Conservation (phyloP, 1,140 invertebrate genomes). For the Geopemphigus sp. region DNA sequence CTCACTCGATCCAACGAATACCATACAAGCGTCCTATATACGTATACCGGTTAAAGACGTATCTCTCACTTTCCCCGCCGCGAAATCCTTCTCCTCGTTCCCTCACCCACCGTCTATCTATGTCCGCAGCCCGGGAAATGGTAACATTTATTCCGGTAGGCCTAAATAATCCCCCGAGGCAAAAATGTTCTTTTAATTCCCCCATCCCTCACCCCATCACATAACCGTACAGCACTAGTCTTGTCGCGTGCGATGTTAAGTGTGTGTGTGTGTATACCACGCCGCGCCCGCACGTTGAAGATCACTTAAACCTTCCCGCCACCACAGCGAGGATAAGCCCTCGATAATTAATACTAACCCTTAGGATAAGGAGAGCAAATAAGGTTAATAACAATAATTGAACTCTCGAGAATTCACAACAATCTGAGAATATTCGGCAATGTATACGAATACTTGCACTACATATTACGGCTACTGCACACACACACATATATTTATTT, state of each 20-base stretch:
- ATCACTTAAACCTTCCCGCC: slow-evolving; percentile 34
- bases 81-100: background rate
- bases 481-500: background rate
- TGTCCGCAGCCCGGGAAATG: background rate
- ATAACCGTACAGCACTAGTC: background rate
- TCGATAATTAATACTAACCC: slow-evolving; percentile 49
- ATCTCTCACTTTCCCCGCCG: background rate
- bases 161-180: slow-evolving; percentile 39
- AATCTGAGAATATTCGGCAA: background rate
- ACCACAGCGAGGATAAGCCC: slow-evolving; percentile 2
- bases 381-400: slow-evolving; percentile 48
- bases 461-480: background rate
- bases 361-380: slow-evolving; percentile 42
- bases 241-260: background rate
- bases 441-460: background rate
- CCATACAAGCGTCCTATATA: too few species aligned
- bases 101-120: background rate
- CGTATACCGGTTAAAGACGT: slow-evolving; percentile 24
- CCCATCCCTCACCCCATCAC: background rate
- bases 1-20: background rate
- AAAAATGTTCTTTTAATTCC: slow-evolving; percentile 50
- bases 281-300: slow-evolving; percentile 1
- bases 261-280: background rate
- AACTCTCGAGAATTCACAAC: slow-evolving; percentile 17
- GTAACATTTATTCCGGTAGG: slow-evolving; percentile 43